These are phyloP conservation scores for Plagodis dolabraria DNA, from an alignment of 2,888 invertebrate genomes.

Conservation along the genomic window DNA sequence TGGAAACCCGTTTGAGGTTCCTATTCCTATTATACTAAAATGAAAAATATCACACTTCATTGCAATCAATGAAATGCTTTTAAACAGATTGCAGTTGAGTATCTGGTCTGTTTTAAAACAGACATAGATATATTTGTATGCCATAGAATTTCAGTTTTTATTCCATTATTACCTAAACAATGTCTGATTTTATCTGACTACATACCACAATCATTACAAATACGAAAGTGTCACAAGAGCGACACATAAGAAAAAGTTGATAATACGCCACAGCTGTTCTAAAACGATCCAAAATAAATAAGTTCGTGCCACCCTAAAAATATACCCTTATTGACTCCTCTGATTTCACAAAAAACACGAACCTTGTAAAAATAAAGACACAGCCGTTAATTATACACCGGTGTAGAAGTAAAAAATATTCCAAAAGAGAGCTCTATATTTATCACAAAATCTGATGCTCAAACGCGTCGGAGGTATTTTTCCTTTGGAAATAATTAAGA, in stretches of 20 bases:
- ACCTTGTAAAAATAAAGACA: constrained; percentile 54
- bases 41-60: too few relatives aligned
- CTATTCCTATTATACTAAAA: too few relatives aligned
- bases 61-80: too few relatives aligned
- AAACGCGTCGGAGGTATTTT: constrained; percentile 60
- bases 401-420: constrained; percentile 52
- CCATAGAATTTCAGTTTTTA: too few relatives aligned
- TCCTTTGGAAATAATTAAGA: constrained; percentile 72
- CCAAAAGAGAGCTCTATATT: constrained; percentile 70
- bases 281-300: constrained; percentile 29
- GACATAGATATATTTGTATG: too few relatives aligned
- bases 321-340: constrained; percentile 29
- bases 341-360: constrained; percentile 46
- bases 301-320: constrained; percentile 29
- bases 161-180: too few relatives aligned
- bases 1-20: too few relatives aligned
- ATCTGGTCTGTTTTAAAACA: too few relatives aligned
- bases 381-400: constrained; percentile 64
- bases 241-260: constrained; percentile 10
- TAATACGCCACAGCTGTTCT: constrained; percentile 23
- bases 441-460: constrained; percentile 77
- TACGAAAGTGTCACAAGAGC: not conserved
- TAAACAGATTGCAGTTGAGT: too few relatives aligned
- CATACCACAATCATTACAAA: not conserved
- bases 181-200: too few relatives aligned